These are phyloP conservation scores for Neogobius melanostomus DNA, from an alignment of 2,113 vertebrate genomes.

Conservation along the genomic window DNA sequence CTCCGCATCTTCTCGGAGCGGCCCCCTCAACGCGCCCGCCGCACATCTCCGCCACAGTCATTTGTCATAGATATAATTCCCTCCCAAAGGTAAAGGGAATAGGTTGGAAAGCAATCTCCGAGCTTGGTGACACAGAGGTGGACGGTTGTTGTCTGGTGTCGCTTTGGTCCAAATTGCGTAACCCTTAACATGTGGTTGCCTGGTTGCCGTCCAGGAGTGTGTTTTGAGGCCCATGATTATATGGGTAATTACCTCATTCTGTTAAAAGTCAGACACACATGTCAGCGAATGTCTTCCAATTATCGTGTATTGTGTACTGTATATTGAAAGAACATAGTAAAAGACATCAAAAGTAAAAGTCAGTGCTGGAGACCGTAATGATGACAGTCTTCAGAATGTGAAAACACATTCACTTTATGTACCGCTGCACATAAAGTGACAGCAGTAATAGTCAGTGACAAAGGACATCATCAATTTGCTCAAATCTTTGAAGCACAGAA, in stretches of 20 bases:
- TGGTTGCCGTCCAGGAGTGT: slow-evolving; percentile 12
- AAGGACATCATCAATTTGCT: too few species aligned
- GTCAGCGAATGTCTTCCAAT: too few species aligned
- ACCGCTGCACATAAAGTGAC: too few species aligned
- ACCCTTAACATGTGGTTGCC: slow-evolving; percentile 21
- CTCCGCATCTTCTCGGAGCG: slow-evolving; percentile 24
- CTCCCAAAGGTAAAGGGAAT: slow-evolving; percentile 60
- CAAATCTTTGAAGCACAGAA: too few species aligned
- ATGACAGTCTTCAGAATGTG: too few species aligned
- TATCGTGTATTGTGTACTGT: too few species aligned
- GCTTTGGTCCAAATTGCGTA: slow-evolving; percentile 42
- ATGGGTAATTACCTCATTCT: slow-evolving; percentile 41
- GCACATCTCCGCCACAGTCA: slow-evolving; percentile 40
- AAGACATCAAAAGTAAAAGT: too few species aligned
- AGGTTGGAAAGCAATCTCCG: slow-evolving; percentile 64
- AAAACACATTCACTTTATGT: too few species aligned
- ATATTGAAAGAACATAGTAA: too few species aligned
- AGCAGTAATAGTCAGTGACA: too few species aligned
- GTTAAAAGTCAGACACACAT: neutral
- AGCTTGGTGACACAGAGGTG: slow-evolving; percentile 62
- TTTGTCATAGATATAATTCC: slow-evolving; percentile 68
- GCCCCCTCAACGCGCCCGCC: slow-evolving; percentile 5
- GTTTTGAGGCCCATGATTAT: slow-evolving; percentile 14
- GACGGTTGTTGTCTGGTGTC: slow-evolving; percentile 60
- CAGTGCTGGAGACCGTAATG: too few species aligned